These are phyloP conservation scores for Steinernema scapterisci DNA, from an alignment of 2,888 invertebrate genomes.

Conservation along the genomic window DNA sequence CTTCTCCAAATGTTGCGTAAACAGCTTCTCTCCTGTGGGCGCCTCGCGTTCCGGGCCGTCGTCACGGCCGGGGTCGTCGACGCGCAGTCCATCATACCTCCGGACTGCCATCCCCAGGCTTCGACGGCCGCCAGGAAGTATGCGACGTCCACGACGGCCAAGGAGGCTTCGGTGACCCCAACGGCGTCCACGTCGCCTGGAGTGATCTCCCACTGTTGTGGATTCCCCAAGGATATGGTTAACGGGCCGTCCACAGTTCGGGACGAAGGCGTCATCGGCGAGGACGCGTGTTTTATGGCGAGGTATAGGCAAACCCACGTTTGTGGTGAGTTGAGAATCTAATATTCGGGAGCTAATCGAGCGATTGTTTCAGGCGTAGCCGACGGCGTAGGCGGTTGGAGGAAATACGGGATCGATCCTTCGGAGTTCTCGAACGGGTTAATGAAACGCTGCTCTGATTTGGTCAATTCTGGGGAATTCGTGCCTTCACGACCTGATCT, in stretches of 20 bases:
- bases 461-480: slow-evolving; percentile 87
- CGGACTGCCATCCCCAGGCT: slow-evolving; percentile 25
- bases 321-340: slow-evolving; percentile 76
- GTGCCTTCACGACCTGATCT: slow-evolving; percentile 72
- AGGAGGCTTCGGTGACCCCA: background rate
- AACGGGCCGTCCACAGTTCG: slow-evolving; percentile 62
- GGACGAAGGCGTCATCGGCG: slow-evolving; percentile 84
- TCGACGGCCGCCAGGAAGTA: slow-evolving; percentile 5
- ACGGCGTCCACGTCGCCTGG: slow-evolving; percentile 34
- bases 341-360: background rate
- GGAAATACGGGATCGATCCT: slow-evolving; percentile 94
- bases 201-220: slow-evolving; percentile 61
- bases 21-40: slow-evolving; percentile 24
- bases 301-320: slow-evolving; percentile 83
- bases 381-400: slow-evolving; percentile 98
- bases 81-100: background rate
- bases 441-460: slow-evolving; percentile 90
- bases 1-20: slow-evolving; percentile 3
- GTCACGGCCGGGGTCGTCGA: slow-evolving; percentile 18
- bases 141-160: background rate
- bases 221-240: slow-evolving; percentile 60
- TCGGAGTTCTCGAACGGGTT: slow-evolving; percentile 91
- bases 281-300: slow-evolving; percentile 92
- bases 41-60: slow-evolving; percentile 18
- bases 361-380: slow-evolving; percentile 82